Percentiles rank a stretch among this genome's conserved stretches.
These are phyloP conservation scores for Drosophila pandora DNA, from an alignment of 1,140 invertebrate species.

Conservation along the genomic window DNA sequence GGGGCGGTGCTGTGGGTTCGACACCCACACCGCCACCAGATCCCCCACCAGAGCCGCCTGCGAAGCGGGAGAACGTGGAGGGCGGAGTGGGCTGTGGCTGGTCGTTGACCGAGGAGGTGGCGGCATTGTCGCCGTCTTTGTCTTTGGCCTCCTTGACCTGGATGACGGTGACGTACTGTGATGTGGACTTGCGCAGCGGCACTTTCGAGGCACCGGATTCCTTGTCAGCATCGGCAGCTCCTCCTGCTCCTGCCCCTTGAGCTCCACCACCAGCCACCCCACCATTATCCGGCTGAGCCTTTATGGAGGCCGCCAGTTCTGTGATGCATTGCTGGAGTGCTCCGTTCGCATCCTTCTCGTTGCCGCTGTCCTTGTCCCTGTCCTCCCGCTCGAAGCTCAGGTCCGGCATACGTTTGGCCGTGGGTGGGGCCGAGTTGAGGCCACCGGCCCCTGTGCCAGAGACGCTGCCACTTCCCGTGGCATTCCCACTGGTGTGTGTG, in stretches of 20 bases:
- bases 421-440: constrained; percentile 52
- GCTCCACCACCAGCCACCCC: constrained; percentile 8
- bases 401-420: constrained; percentile 58
- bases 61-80: constrained; percentile 64
- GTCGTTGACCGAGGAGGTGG: constrained; percentile 34
- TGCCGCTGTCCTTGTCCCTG: constrained; percentile 71
- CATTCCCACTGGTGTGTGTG: constrained; percentile 54
- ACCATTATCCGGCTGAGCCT: constrained; percentile 61
- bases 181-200: constrained; percentile 84
- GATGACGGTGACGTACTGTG: constrained; percentile 94
- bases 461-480: constrained; percentile 15
- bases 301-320: constrained; percentile 86
- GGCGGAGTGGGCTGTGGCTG: constrained; percentile 36
- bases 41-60: constrained; percentile 2
- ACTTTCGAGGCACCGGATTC: constrained; percentile 5
- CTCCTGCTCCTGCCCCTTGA: constrained; percentile 3
- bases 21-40: constrained; percentile 16
- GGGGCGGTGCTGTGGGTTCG: constrained; percentile 72
- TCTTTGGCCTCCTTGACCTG: constrained; percentile 89
- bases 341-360: constrained; percentile 78
- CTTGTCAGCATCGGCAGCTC: constrained; percentile 8
- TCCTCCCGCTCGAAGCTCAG: constrained; percentile 76
- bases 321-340: constrained; percentile 86
- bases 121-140: constrained; percentile 56
- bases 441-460: constrained; percentile 29